Evolutionary conservation across 2,888 invertebrate genomes (phyloP).

Genomic region (Pilophorus perplexus): DNA sequence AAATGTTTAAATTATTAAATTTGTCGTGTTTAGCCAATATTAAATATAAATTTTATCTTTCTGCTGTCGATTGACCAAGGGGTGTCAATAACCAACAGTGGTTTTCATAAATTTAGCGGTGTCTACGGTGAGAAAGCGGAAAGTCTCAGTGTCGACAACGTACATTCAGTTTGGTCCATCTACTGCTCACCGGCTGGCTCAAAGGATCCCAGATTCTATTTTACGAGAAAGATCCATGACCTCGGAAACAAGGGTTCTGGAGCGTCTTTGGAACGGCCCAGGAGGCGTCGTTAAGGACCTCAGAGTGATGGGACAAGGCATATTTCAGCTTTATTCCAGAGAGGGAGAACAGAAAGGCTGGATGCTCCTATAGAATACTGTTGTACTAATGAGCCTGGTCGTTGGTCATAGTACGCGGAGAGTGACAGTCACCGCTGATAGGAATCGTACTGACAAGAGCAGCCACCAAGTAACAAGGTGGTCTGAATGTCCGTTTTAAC

Average conservation of each 20-base stretch:
- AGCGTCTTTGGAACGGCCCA: background rate
- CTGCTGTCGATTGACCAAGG: too few relatives aligned
- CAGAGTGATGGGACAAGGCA: constrained; percentile 30
- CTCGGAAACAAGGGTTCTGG: background rate
- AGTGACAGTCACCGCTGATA: constrained; percentile 31
- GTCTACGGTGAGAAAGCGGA: too few relatives aligned
- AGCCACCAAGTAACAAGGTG: constrained; percentile 39
- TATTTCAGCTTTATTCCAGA: constrained; percentile 36
- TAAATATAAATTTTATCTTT: too few relatives aligned
- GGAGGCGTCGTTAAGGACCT: constrained; percentile 21
- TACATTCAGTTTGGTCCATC: too few relatives aligned
- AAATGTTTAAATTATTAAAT: too few relatives aligned
- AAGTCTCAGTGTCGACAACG: too few relatives aligned
- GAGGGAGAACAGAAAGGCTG: constrained; percentile 32
- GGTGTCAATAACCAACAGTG: too few relatives aligned
- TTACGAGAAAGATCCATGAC: too few relatives aligned
- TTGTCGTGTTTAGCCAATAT: too few relatives aligned
- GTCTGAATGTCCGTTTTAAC: constrained; percentile 37
- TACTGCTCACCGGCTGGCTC: too few relatives aligned
- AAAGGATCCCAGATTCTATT: too few relatives aligned
- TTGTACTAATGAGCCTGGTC: constrained; percentile 32
- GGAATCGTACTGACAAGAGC: constrained; percentile 30
- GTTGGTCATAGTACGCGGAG: constrained; percentile 34
- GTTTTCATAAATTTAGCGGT: too few relatives aligned
- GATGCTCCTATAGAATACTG: constrained; percentile 29